Percentiles rank a stretch among this genome's conserved stretches.
These are phyloP conservation scores for Agraylea sexmaculata DNA, from an alignment of 1,140 invertebrate genomes.

Conservation along the genomic window DNA sequence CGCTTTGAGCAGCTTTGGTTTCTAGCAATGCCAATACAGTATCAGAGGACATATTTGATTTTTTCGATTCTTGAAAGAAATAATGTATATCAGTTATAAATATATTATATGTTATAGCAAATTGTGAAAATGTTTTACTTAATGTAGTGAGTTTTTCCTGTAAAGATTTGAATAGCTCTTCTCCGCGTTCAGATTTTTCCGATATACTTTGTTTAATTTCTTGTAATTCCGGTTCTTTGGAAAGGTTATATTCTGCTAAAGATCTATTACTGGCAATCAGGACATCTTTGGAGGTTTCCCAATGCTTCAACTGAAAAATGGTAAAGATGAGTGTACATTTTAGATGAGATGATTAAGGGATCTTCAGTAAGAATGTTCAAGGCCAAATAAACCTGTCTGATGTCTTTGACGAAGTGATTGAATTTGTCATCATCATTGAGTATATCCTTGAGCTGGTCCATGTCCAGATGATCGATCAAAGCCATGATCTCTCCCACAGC, in stretches of 20 bases:
- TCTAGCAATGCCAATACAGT: slow-evolving; percentile 72
- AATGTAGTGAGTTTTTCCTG: slow-evolving; percentile 55
- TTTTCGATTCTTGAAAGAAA: slow-evolving; percentile 48
- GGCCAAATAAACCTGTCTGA: slow-evolving; percentile 51
- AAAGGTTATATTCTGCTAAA: slow-evolving; percentile 76
- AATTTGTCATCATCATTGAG: slow-evolving; percentile 75
- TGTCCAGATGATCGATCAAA: slow-evolving; percentile 35
- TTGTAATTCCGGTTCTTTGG: slow-evolving; percentile 66
- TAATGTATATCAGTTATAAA: slow-evolving; percentile 1
- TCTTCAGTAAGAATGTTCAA: slow-evolving; percentile 5
- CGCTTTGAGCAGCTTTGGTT: slow-evolving; percentile 72
- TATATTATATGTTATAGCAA: neutral
- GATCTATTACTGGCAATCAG: slow-evolving; percentile 75
- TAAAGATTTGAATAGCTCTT: slow-evolving; percentile 50
- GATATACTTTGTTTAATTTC: slow-evolving; percentile 56
- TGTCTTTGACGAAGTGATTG: slow-evolving; percentile 63
- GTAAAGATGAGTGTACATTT: slow-evolving; percentile 13
- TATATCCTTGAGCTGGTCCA: slow-evolving; percentile 69
- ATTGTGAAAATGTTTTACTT: slow-evolving; percentile 33
- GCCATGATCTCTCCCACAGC: slow-evolving; percentile 35
- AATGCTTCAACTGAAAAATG: slow-evolving; percentile 55
- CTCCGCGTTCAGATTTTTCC: slow-evolving; percentile 55
- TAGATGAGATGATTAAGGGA: neutral
- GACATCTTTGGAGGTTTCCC: slow-evolving; percentile 72
- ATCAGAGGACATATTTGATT: slow-evolving; percentile 60